Evolutionary conservation across 2,888 invertebrate species (phyloP).

Genomic region (Serrognathus titanus): DNA sequence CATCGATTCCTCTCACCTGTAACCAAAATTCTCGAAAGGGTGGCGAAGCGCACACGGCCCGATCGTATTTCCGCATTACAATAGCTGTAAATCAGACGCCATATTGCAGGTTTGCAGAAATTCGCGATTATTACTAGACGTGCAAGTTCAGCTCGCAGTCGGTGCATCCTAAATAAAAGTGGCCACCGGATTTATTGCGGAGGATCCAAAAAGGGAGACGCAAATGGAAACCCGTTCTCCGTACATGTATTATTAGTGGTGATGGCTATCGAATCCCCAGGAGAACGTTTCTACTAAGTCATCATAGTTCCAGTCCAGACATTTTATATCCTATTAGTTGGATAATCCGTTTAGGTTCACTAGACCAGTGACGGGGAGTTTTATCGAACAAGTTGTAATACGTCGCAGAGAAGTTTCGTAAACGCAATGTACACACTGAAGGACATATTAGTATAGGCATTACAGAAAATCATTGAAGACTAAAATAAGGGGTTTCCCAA

Average conservation of each 20-base stretch:
- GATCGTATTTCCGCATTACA: slow-evolving; percentile 16
- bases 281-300: slow-evolving; percentile 37
- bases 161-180: not conserved
- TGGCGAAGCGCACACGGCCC: slow-evolving; percentile 1
- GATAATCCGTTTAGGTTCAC: slow-evolving; percentile 28
- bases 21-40: not conserved
- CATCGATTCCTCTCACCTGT: not conserved
- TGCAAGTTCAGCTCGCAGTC: slow-evolving; percentile 3
- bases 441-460: too few relatives aligned
- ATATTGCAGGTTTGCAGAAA: slow-evolving; percentile 18
- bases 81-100: slow-evolving; percentile 23
- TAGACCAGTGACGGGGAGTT: slow-evolving; percentile 14
- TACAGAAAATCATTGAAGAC: too few relatives aligned
- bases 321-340: slow-evolving; percentile 38
- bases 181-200: not conserved
- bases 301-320: slow-evolving; percentile 32
- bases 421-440: too few relatives aligned
- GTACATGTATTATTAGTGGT: slow-evolving; percentile 30
- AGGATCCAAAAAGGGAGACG: too few relatives aligned
- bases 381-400: too few relatives aligned
- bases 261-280: slow-evolving; percentile 36
- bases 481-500: too few relatives aligned
- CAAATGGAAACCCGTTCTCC: not conserved
- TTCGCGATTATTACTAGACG: slow-evolving; percentile 17
- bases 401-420: too few relatives aligned